Base-by-base conservation (phyloP, 2,797 vertebrate species). In the Momotus momota region DNA sequence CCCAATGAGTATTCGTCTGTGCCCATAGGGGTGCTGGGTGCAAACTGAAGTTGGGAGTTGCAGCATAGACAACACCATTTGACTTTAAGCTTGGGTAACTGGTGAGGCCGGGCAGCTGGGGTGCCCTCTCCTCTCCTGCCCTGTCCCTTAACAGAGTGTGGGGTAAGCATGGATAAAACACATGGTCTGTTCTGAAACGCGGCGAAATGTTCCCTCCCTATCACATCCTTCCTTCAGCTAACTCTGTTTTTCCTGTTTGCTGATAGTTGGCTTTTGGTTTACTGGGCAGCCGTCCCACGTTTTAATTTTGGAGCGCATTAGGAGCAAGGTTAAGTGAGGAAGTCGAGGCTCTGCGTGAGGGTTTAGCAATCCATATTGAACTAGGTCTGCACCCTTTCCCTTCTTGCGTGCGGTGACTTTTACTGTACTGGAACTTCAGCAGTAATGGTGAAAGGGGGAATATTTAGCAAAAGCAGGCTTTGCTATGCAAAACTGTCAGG, bases 221-320 rank as follows among this genome's bases (percentile, higher is more conserved):
- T 58, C 72, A 38, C 66, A 75, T 90, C 73, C 69, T 86, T 86
- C 43, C 62, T 91, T 78, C 15, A 6, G 46, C 48, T 25, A 71
- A n/a, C 73, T 87, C 13, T 52, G 52, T 72, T 92, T 94, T 89
- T 84, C 88, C 81, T 82, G 48, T 93, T 93, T 92, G 55, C 48
- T 65, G 65, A 9, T 82, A 29, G 54, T 38, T 95, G 69, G n/a
- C 85, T 91, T 65, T 87, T 78, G 73, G 52, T 33, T 96, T 52
- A 67, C 67, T 95, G 81, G 89, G 93, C 83, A 74, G n/a, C 25
- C 0, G 4, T 78, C 81, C 84, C 67, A 22, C 0, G 1, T 52
- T 94, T 88, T 81, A 15, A 40, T 90, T 87, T 88, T 69, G 80
- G 84, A 86, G 35, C 62, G 66, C 20, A 6, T 18, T 55, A 12